These are phyloP conservation scores for Drosophila asahinai DNA, from an alignment of 1,140 invertebrate genomes.

Conservation along the genomic window DNA sequence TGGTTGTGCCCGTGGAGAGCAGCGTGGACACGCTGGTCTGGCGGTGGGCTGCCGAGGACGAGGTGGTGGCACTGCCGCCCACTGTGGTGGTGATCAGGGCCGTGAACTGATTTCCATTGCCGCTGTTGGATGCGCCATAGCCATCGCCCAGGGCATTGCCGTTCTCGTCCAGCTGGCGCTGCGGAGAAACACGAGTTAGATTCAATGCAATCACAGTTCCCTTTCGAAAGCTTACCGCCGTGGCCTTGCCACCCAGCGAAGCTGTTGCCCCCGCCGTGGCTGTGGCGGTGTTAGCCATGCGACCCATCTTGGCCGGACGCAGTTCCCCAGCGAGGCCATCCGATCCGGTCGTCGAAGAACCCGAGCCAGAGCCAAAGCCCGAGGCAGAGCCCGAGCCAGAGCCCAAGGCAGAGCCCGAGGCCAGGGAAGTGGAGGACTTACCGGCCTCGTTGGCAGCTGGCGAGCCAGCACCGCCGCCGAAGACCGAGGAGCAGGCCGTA, in stretches of 20 bases:
- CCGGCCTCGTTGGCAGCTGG: constrained; percentile 14
- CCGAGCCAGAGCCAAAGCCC: neutral
- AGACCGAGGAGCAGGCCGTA: constrained; percentile 72
- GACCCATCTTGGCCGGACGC: constrained; percentile 58
- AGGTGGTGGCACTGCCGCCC: constrained; percentile 32
- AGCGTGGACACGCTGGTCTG: constrained; percentile 61
- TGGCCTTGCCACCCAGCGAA: constrained; percentile 46
- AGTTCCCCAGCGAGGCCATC: constrained; percentile 28
- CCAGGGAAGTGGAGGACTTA: constrained; percentile 27
- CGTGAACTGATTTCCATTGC: constrained; percentile 45
- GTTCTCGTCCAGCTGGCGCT: constrained; percentile 86
- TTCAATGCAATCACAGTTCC: neutral
- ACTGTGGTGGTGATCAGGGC: constrained; percentile 51
- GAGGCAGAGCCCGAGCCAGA: neutral
- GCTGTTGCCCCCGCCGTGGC: constrained; percentile 32
- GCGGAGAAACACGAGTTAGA: constrained; percentile 3
- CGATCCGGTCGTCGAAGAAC: neutral
- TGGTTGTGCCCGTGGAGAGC: constrained; percentile 49
- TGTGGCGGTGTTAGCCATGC: constrained; percentile 35
- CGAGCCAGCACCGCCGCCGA: constrained; percentile 38
- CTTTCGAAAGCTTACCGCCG: constrained; percentile 13
- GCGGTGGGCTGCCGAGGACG: constrained; percentile 33
- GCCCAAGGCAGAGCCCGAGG: neutral
- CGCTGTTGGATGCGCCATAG: constrained; percentile 29
- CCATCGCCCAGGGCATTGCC: constrained; percentile 85